Percentiles rank a stretch among this genome's conserved stretches.
Evolutionary conservation across 1,140 invertebrate genomes (phyloP).

Genomic region (Gonioctena quinquepunctata): DNA sequence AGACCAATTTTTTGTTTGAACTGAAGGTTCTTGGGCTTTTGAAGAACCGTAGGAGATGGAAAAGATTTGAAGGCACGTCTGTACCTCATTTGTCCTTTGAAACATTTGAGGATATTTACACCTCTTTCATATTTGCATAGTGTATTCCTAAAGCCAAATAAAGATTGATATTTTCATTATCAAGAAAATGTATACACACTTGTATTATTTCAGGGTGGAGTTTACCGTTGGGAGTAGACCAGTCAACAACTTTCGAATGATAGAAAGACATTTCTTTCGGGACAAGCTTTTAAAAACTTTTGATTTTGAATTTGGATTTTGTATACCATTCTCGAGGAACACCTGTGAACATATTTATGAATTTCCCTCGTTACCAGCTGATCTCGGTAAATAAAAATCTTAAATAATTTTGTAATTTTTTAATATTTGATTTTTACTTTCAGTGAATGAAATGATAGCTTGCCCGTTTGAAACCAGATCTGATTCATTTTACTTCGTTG

Average conservation of each 20-base stretch:
- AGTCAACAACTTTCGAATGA: constrained; percentile 97
- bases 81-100: too few relatives aligned
- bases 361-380: constrained; percentile 85
- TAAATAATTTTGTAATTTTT: not conserved
- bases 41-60: too few relatives aligned
- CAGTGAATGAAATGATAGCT: constrained; percentile 95
- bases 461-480: constrained; percentile 96
- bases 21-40: too few relatives aligned
- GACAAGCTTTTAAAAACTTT: constrained; percentile 96
- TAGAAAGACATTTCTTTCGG: constrained; percentile 95
- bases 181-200: too few relatives aligned
- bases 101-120: too few relatives aligned
- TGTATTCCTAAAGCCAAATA: too few relatives aligned
- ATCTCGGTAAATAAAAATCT: constrained; percentile 71
- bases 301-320: constrained; percentile 99
- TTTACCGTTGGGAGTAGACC: constrained; percentile 92
- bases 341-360: constrained; percentile 99
- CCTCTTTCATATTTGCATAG: too few relatives aligned
- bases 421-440: constrained; percentile 47
- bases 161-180: too few relatives aligned
- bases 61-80: too few relatives aligned
- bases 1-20: too few relatives aligned
- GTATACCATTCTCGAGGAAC: constrained; percentile 96
- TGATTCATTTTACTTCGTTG: constrained; percentile 99
- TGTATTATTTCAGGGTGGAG: constrained; percentile 90